Conservation (phyloP, 2,888 invertebrate species). For the Frankliniella fusca region DNA sequence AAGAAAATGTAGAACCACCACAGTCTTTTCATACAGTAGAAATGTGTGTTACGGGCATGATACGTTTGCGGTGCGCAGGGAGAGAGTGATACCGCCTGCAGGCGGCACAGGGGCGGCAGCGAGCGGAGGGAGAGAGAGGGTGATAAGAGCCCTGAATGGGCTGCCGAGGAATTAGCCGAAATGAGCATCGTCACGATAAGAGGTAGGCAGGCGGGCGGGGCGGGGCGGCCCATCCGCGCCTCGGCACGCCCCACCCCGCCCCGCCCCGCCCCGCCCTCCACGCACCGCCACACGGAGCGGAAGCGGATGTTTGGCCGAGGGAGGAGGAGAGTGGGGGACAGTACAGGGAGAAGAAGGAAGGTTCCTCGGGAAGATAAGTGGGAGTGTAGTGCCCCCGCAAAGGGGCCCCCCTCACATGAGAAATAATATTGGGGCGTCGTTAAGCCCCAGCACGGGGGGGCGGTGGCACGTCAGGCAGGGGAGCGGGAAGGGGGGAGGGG, state of each 20-base stretch:
- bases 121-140: not conserved
- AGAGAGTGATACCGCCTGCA: no score
- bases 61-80: no score
- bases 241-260: not conserved
- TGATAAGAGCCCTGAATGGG: not conserved
- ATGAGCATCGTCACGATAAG: not conserved
- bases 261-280: not conserved
- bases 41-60: no score
- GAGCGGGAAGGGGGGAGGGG: no score
- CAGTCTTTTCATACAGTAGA: no score
- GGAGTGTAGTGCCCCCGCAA: not conserved
- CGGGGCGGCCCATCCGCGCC: not conserved
- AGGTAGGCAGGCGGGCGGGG: not conserved
- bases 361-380: not conserved
- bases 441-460: not conserved
- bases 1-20: no score
- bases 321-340: not conserved
- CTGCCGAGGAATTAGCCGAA: not conserved
- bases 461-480: no score
- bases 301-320: conserved; percentile 16
- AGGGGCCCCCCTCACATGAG: not conserved
- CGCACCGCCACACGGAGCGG: not conserved
- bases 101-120: not conserved
- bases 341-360: not conserved
- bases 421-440: conserved; percentile 6